Evolutionary conservation across 2,888 invertebrate species (phyloP), one percentile per base, ranked within the genome.

Genomic region (Reticulitermes lucifugus): DNA sequence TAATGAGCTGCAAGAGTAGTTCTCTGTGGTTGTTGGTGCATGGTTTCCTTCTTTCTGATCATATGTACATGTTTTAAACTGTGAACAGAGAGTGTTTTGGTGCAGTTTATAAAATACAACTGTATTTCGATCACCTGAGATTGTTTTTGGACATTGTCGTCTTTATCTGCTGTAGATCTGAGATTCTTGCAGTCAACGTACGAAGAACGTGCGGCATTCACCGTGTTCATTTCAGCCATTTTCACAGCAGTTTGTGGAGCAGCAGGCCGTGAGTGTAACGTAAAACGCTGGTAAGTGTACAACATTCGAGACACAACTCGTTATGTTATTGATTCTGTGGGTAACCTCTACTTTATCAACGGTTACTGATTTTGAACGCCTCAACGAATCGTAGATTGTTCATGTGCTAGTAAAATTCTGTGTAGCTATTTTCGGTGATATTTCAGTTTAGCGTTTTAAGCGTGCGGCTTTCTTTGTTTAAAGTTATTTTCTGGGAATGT

Each of bases 21-120:
- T 35, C 35, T 35, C 35, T 35, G 77, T 77, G 77, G 0, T 41
- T 65, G 81, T 81, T 70, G 65, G 81, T 81, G 81, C 80, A 60
- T 80, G 80, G 65, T 81, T 65, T 60, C 22, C 29, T 81, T 70
- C 18, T 77, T 77, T 77, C 46, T 4, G 77, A 46, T 73, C 9
- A 41, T 73, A 35, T 35, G 35, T 35, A 41, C 35, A 41, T 73
- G 29, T 73, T 46, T 77, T 77, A 77, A 77, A 77, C 77, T 77
- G 77, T 77, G 77, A 77, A 77, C 22, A 73, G 35, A 35, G 41
- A 41, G 73, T 73, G 73, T 21, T 73, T 41, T 73, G 41, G 73
- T 73, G 65, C n/a, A 25, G 65, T 65, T 65, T 65, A 25, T 65
- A 5, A 25, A n/a, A 10, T 73, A 21, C 7, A 18, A 3, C 21